These are phyloP conservation scores for Dicyrtoma fusca DNA, from an alignment of 2,888 invertebrate genomes.

Conservation along the genomic window DNA sequence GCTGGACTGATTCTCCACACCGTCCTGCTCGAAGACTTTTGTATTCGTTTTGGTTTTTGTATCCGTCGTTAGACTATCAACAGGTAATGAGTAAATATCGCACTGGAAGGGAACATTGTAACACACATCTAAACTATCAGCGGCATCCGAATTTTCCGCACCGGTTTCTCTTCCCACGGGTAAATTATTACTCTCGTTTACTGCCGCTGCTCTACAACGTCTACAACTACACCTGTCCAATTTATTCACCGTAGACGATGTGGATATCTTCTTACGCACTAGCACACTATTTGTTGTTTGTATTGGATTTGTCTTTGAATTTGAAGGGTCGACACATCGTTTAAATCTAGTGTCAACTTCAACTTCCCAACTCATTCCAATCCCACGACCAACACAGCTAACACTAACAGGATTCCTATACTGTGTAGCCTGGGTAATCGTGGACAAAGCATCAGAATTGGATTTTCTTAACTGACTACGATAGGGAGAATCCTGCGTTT, in stretches of 20 bases:
- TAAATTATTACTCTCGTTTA: background rate
- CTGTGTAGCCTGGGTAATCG: no score
- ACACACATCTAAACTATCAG: constrained; percentile 31
- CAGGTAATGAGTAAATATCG: constrained; percentile 54
- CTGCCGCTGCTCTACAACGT: background rate
- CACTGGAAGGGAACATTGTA: constrained; percentile 50
- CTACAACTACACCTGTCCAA: background rate
- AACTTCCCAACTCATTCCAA: constrained; percentile 33
- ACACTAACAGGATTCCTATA: background rate
- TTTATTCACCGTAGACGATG: no score
- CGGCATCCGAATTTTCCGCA: no score
- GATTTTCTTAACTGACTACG: constrained; percentile 20
- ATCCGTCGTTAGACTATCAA: constrained; percentile 43
- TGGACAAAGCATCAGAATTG: constrained; percentile 26
- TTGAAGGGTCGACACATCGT: constrained; percentile 3
- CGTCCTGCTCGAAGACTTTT: background rate
- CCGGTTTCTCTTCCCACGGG: no score
- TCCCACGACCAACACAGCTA: no score
- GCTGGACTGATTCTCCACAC: background rate
- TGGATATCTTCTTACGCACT: constrained; percentile 12
- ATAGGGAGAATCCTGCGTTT: background rate
- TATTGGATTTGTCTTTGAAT: background rate
- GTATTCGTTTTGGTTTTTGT: background rate
- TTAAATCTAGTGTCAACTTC: constrained; percentile 5
- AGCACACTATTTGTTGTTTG: background rate